Evolutionary conservation across 2,888 invertebrate genomes (phyloP).

Genomic region (Rhagium mordax): DNA sequence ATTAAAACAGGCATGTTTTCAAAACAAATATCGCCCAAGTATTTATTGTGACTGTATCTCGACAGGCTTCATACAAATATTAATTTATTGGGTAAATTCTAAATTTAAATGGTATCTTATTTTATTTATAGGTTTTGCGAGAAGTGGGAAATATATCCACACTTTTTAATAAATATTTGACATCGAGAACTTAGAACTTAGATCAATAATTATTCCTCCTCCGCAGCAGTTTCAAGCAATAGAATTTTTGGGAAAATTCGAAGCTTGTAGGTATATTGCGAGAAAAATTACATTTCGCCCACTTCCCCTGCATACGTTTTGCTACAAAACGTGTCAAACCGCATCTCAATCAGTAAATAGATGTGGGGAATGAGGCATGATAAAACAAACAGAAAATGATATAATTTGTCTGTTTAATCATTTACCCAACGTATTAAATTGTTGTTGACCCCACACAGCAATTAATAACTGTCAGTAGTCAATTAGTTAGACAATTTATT

Average conservation of each 20-base stretch:
- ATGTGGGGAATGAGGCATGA: not conserved
- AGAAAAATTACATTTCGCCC: no score
- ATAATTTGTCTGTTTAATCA: constrained; percentile 19
- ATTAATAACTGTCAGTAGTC: constrained; percentile 19
- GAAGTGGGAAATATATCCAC: no score
- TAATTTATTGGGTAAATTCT: not conserved
- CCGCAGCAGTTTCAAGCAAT: no score
- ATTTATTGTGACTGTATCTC: not conserved
- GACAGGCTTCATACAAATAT: not conserved
- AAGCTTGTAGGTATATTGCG: no score
- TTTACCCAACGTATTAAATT: constrained; percentile 28
- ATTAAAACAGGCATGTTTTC: constrained; percentile 13
- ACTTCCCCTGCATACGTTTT: no score
- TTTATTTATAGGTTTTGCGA: not conserved
- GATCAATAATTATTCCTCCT: no score
- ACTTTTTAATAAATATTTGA: no score
- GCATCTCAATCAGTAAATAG: no score
- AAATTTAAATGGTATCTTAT: not conserved
- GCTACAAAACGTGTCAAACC: no score
- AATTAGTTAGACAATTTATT: constrained; percentile 34
- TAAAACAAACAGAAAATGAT: not conserved
- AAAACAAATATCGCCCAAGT: not conserved
- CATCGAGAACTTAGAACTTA: no score
- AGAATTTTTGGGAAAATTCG: no score
- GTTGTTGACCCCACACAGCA: constrained; percentile 36